Evolutionary conservation across 2,888 invertebrate species (phyloP).

Genomic region (Epistrophella euchroma): DNA sequence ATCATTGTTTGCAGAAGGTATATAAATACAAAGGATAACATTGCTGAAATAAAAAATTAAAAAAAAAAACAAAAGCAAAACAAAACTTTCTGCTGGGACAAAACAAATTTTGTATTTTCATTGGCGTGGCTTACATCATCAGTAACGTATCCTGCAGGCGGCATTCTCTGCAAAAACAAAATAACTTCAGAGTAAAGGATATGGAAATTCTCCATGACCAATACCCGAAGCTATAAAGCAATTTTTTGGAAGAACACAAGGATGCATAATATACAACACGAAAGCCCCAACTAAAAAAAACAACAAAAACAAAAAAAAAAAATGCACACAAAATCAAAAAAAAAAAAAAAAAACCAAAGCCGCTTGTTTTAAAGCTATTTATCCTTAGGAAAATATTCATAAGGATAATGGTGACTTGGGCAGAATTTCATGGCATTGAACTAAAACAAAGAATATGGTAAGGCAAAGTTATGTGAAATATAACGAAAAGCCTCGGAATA

Average conservation of each 20-base stretch:
- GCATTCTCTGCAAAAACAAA: conserved; percentile 19
- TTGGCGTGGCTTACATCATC: conserved; percentile 19
- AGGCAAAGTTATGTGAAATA: conserved; percentile 20
- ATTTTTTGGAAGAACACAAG: conserved; percentile 67
- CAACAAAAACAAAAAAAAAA: neutral
- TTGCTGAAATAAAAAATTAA: conserved; percentile 9
- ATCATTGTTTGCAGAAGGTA: conserved; percentile 73
- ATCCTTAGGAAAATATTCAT: conserved; percentile 74
- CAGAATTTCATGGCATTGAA: conserved; percentile 64
- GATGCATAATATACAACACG: conserved; percentile 43
- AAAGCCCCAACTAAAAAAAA: neutral
- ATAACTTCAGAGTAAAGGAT: conserved; percentile 39
- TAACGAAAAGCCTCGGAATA: conserved; percentile 2
- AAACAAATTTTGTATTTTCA: conserved; percentile 51
- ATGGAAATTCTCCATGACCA: conserved; percentile 73
- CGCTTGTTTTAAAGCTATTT: conserved; percentile 58
- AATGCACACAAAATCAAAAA: conserved; percentile 32
- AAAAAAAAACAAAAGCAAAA: conserved; percentile 21
- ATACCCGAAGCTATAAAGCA: conserved; percentile 73
- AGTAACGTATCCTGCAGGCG: conserved; percentile 63
- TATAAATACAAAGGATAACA: conserved; percentile 31
- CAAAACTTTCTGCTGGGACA: conserved; percentile 57
- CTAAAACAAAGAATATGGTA: conserved; percentile 49
- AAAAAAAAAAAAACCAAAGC: conserved; percentile 20
- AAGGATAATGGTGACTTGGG: conserved; percentile 73